A percentile compares a stretch with the other conserved stretches of the same genome.
phyloP scores from a whole-genome alignment of 2,797 vertebrate species.

The Selene dorsalis region DNA sequence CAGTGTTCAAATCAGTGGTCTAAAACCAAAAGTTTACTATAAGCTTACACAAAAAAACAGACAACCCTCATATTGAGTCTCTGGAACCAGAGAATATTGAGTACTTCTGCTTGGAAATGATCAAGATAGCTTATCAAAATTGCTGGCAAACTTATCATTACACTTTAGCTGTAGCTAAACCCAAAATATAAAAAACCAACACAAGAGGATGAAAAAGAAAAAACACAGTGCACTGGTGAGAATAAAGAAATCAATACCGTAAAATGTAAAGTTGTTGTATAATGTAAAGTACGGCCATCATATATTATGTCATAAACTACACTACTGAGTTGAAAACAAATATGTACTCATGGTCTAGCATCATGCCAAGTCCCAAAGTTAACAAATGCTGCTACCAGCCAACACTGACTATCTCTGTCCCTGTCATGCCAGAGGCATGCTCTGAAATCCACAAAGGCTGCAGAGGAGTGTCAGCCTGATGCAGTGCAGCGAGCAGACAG shows the following conservation, averaged over 20 bases:
- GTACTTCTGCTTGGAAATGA: background rate
- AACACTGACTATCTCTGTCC: constrained; percentile 56
- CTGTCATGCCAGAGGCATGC: constrained; percentile 68
- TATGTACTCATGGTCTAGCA: background rate
- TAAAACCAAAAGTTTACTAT: background rate
- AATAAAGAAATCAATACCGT: background rate
- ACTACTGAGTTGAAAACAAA: background rate
- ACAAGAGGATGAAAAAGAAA: background rate
- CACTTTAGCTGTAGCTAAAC: background rate
- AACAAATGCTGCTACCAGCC: constrained; percentile 66
- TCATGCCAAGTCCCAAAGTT: constrained; percentile 50
- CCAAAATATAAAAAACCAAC: background rate
- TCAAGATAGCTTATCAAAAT: background rate
- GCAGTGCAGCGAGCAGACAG: constrained; percentile 76
- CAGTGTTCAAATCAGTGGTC: background rate
- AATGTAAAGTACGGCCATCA: no score
- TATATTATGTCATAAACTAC: background rate
- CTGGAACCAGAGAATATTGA: no score
- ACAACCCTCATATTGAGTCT: background rate
- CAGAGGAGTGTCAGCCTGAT: constrained; percentile 79
- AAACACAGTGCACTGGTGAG: background rate
- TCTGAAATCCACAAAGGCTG: constrained; percentile 75
- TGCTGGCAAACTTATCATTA: background rate
- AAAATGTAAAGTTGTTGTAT: no score
- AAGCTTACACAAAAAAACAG: background rate